Evolutionary conservation across 2,113 vertebrate genomes (phyloP), one percentile per base, ranked within the genome.

Genomic region (Vimba vimba): DNA sequence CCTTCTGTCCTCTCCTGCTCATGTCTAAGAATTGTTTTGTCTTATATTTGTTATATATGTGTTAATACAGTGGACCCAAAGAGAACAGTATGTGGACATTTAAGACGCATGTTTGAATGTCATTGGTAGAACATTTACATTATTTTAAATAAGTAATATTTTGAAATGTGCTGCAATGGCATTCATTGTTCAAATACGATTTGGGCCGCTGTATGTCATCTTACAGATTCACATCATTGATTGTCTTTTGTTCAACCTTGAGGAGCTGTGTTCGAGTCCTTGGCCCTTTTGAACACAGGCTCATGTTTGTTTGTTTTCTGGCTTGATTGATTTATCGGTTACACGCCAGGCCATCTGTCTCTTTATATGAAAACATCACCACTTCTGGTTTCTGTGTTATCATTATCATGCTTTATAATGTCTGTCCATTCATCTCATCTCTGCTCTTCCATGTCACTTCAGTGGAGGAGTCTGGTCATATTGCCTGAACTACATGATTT

Each of bases 351-450:
- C 79, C 85, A 74, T 71, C 52, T 73, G 55, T 86, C 27, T 86
- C 27, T 43, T 47, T 30, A 64, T 74, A 15, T 47, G 27, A 62
- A 79, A 73, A 86, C 77, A 80, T 59, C 68, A 17, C 33, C 52
- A 43, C 23, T 50, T 60, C 66, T 45, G 64, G 27, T 30, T 82
- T 81, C 50, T 13, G 64, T 82, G 81, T 73, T 81, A 73, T 50
- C 36, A 85, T 85, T 85, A 85, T 79, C 30, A 85, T 79, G 62
- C 36, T 79, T 45, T n/a, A 45, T 83, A 83, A 83, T n/a, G 66
- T 69, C 62, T 39, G 50, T 73, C 81, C 81, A 83, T 73, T 83
- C 81, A 83, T 83, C 66, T 83, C 50, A 57, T 57, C 50, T 73
- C 80, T 69, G 80, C 62, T 71, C 81, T 69, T 55, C 47, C 27